Base-by-base conservation (phyloP, 2,113 vertebrate species). In the Salminus brasiliensis region DNA sequence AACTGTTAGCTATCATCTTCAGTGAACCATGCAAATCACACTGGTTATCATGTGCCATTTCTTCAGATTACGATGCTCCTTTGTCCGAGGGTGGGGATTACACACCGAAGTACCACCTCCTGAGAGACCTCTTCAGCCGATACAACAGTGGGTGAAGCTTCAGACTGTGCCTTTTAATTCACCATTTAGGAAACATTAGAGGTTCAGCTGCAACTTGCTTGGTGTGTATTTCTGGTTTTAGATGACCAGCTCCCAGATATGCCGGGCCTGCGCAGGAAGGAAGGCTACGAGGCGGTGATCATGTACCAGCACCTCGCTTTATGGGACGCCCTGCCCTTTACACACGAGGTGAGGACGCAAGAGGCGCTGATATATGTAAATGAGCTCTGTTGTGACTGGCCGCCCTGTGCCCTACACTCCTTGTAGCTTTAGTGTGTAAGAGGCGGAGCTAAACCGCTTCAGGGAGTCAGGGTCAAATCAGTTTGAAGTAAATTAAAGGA, bases 71-170 rank as follows among this genome's bases (percentile, higher is more conserved):
- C 0, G 96, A 99, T 0, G 97, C 97, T 0, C 94, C 97, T 72
- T 85, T 99, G 87, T 94, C 97, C 4, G 97, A 99, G 87, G 93
- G 95, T 7, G 97, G 97, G 11, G 97, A 98, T 69, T 99, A 98
- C 78, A 97, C 97, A 0, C 93, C 93, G 66, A 98, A 99, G 84
- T 99, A 95, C 65, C 92, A 93, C 76, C 95, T 95, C 72, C 92
- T 99, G 0, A 90, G 94, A 27, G 93, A 96, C 0, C 86, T 97
- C 73, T 91, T 98, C 32, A 90, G 90, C 85, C 90, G 86, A 80
- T 81, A 94, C 69, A 88, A 91, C 81, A 93, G 97, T 98, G 89
- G 89, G 85, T 72, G 3, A n/a, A 5, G 16, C 4, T 15, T 39
- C 69, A 9, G 7, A 11, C 29, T 66, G 25, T 9, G 18, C 27